Evolutionary conservation across 2,797 vertebrate genomes (phyloP).

Genomic region (Eidolon dupreanum): DNA sequence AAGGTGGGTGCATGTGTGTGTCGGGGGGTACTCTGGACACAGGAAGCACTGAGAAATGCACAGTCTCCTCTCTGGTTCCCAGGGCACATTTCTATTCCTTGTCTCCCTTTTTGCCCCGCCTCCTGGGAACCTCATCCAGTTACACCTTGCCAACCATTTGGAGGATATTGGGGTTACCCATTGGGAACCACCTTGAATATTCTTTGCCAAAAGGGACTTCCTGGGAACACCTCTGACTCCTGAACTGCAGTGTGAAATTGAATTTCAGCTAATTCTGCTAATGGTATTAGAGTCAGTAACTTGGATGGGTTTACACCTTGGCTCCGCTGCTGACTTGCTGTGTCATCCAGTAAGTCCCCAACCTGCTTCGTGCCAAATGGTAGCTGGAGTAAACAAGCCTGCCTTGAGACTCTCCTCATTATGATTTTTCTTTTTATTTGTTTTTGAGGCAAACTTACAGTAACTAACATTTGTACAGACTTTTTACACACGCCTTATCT

Average conservation of each 20-base stretch:
- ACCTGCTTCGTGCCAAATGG: neutral
- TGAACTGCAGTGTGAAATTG: neutral
- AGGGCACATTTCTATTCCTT: neutral
- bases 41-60: neutral
- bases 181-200: neutral
- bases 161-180: neutral
- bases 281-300: rapidly evolving
- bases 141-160: neutral
- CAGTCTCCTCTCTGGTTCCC: neutral
- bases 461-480: neutral
- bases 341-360: neutral
- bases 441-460: neutral
- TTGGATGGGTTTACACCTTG: neutral
- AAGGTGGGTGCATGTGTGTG: too few relatives aligned
- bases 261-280: neutral
- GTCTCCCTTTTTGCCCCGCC: neutral
- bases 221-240: neutral
- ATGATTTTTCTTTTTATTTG: neutral
- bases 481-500: neutral
- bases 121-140: neutral
- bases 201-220: neutral
- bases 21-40: neutral
- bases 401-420: neutral
- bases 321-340: conserved; percentile 10
- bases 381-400: neutral